Percentiles rank a stretch among this genome's conserved stretches.
Conservation (phyloP, 2,797 vertebrate genomes). For the Oreonectes daqikongensis region DNA sequence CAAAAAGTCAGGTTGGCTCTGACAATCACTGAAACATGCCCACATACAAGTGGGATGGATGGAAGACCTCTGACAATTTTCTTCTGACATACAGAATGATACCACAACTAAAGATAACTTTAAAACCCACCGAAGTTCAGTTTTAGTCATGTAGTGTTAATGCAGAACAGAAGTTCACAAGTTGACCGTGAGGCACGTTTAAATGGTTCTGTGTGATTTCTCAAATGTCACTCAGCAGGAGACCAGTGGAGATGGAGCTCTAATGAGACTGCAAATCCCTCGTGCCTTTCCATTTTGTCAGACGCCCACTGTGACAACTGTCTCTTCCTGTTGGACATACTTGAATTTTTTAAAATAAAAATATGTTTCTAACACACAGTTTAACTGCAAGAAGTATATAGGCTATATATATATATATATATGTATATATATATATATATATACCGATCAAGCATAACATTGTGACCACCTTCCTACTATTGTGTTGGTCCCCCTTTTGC, state of each 20-base stretch:
- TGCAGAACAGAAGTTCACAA: slow-evolving; percentile 32
- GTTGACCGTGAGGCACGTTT: slow-evolving; percentile 22
- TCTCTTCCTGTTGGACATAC: slow-evolving; percentile 5
- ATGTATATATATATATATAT: no score
- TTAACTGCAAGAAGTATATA: neutral
- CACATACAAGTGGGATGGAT: slow-evolving; percentile 23
- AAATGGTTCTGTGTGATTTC: slow-evolving; percentile 38
- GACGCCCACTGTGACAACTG: slow-evolving; percentile 11
- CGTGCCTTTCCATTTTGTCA: slow-evolving; percentile 15
- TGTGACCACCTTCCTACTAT: no score
- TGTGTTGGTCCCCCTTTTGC: no score
- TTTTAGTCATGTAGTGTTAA: slow-evolving; percentile 30
- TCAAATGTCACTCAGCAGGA: slow-evolving; percentile 43
- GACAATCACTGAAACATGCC: slow-evolving; percentile 47
- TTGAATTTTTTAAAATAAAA: neutral
- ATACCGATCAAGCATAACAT: no score
- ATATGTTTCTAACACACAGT: neutral
- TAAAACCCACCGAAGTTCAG: neutral
- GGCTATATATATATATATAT: no score
- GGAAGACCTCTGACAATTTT: neutral
- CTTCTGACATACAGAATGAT: neutral
- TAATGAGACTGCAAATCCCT: slow-evolving; percentile 33
- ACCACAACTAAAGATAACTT: neutral
- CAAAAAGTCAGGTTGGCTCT: slow-evolving; percentile 42
- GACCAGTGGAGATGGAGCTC: slow-evolving; percentile 40